These are phyloP conservation scores for Ophiodon elongatus DNA, from an alignment of 2,113 vertebrate genomes.

Conservation along the genomic window DNA sequence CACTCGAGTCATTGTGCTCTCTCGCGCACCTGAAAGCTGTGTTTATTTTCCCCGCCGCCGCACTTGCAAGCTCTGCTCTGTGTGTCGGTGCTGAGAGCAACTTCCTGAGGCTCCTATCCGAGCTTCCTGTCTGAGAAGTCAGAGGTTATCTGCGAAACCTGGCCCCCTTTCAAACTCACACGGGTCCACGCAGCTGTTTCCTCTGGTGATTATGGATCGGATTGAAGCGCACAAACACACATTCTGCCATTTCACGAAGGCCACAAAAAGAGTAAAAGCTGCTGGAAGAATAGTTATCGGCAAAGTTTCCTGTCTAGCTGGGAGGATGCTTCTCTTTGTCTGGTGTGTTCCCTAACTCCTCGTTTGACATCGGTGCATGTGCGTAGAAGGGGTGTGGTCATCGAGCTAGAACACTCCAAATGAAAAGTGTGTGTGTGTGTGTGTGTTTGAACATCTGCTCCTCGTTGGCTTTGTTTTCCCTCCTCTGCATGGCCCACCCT, in stretches of 20 bases:
- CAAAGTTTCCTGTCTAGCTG: constrained; percentile 14
- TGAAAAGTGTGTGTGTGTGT: constrained; percentile 44
- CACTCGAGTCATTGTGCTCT: constrained; percentile 55
- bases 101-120: constrained; percentile 78
- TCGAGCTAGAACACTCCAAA: constrained; percentile 52
- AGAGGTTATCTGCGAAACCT: constrained; percentile 77
- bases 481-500: constrained; percentile 64
- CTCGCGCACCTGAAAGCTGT: constrained; percentile 68
- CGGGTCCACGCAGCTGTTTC: constrained; percentile 82
- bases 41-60: constrained; percentile 55
- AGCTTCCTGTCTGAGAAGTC: constrained; percentile 78
- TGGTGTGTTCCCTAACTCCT: no score
- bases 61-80: constrained; percentile 62
- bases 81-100: constrained; percentile 56
- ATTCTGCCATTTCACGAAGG: constrained; percentile 53
- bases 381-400: constrained; percentile 50
- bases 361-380: background rate
- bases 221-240: constrained; percentile 8
- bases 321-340: constrained; percentile 19
- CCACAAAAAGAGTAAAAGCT: constrained; percentile 1
- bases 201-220: constrained; percentile 67
- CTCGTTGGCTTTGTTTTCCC: constrained; percentile 80
- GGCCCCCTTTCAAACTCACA: constrained; percentile 47
- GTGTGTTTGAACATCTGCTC: constrained; percentile 81
- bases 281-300: constrained; percentile 32